A percentile compares a stretch with the other conserved stretches of the same genome.
phyloP scores from a whole-genome alignment of 2,797 vertebrate genomes.

The Sebastolobus alascanus region DNA sequence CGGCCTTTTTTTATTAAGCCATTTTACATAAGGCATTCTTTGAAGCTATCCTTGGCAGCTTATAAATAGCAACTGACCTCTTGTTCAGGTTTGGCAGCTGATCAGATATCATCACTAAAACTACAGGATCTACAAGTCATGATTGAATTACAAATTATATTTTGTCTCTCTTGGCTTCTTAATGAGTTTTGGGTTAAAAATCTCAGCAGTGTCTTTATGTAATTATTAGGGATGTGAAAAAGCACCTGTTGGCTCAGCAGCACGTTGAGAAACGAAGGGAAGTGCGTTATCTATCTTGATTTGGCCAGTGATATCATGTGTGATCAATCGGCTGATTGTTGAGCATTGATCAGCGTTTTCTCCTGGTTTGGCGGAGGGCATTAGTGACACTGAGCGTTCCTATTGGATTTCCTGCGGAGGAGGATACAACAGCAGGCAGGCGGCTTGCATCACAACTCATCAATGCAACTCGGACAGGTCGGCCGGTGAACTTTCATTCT shows the following conservation, averaged over 20 bases:
- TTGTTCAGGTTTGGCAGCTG: conserved; percentile 33
- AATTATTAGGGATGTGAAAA: conserved; percentile 18
- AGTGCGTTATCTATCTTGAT: conserved; percentile 66
- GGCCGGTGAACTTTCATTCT: not conserved
- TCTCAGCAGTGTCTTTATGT: conserved; percentile 24
- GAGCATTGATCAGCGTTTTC: conserved; percentile 72
- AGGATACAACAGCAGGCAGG: conserved; percentile 49
- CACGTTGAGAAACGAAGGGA: conserved; percentile 29
- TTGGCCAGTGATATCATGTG: conserved; percentile 68
- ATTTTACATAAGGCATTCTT: conserved; percentile 39
- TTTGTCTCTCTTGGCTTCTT: not conserved
- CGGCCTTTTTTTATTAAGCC: conserved; percentile 62
- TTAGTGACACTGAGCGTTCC: conserved; percentile 58
- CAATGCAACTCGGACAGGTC: conserved; percentile 72
- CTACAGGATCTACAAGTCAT: conserved; percentile 8
- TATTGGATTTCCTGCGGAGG: conserved; percentile 65
- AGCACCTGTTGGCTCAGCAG: conserved; percentile 45
- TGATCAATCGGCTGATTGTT: conserved; percentile 74
- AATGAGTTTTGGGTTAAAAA: conserved; percentile 8
- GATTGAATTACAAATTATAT: conserved; percentile 16
- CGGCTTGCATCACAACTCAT: conserved; percentile 51
- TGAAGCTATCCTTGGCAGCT: conserved; percentile 12
- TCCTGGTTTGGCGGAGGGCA: conserved; percentile 53
- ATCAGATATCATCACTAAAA: conserved; percentile 23
- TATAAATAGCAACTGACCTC: conserved; percentile 30